A percentile compares a stretch with the other conserved stretches of the same genome.
Evolutionary conservation across 2,113 vertebrate genomes (phyloP).

Genomic region (Balaeniceps rex): DNA sequence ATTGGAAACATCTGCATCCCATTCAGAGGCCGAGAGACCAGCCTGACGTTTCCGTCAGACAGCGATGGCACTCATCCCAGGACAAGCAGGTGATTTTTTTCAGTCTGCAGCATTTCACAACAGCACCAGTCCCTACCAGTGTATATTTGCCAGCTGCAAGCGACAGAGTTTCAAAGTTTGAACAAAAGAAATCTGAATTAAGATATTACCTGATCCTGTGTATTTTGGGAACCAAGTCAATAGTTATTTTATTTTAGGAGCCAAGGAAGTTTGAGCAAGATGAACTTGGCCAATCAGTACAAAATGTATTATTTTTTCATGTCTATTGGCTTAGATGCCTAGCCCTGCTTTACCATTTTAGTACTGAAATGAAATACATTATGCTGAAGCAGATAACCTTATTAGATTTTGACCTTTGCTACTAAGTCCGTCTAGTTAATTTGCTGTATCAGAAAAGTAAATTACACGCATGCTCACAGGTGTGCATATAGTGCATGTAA

Average conservation of each 20-base stretch:
- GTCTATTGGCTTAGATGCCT: neutral
- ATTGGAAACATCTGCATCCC: neutral
- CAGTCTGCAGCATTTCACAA: neutral
- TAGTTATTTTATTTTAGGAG: neutral
- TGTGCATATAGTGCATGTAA: neutral
- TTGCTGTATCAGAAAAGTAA: neutral
- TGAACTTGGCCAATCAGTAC: neutral
- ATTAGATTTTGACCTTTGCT: neutral
- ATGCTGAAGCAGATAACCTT: neutral
- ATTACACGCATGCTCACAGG: neutral
- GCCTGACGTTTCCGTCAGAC: neutral
- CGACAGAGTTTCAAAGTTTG: neutral
- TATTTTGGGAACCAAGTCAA: conserved; percentile 39
- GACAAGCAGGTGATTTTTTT: conserved; percentile 39
- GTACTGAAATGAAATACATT: neutral
- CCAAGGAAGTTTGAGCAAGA: neutral
- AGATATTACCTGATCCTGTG: conserved; percentile 4
- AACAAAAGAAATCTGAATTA: conserved; percentile 26
- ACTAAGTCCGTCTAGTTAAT: neutral
- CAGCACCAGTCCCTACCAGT: neutral
- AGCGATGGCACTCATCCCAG: neutral
- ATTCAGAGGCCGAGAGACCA: neutral
- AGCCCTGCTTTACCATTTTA: neutral
- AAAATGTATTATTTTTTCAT: neutral
- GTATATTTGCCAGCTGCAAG: neutral